Evolutionary conservation across 2,113 vertebrate genomes (phyloP).

Genomic region (Pangasianodon hypophthalmus): DNA sequence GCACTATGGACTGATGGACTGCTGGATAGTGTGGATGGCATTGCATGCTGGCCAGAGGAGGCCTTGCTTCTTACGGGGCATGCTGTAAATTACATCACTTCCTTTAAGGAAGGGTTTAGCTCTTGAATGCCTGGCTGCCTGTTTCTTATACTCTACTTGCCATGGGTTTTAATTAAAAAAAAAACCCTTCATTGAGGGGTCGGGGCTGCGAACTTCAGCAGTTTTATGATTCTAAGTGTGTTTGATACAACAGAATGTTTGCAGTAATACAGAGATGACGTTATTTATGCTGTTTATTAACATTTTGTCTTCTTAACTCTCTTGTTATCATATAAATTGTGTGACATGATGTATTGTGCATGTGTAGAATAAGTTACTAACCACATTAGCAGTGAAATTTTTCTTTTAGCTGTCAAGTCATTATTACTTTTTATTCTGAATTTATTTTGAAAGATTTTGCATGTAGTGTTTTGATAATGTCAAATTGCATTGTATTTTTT

Average conservation of each 20-base stretch:
- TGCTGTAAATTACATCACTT: slow-evolving; percentile 70
- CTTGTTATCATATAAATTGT: slow-evolving; percentile 14
- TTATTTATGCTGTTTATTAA: slow-evolving; percentile 27
- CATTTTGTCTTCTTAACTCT: slow-evolving; percentile 13
- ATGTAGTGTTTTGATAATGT: slow-evolving; percentile 11
- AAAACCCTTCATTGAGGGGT: slow-evolving; percentile 26
- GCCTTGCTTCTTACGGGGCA: slow-evolving; percentile 69
- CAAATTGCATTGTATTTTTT: not conserved
- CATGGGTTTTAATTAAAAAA: slow-evolving; percentile 46
- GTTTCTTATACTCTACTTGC: slow-evolving; percentile 63
- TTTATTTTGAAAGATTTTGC: slow-evolving; percentile 9
- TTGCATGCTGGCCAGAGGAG: slow-evolving; percentile 73
- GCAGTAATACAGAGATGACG: slow-evolving; percentile 25
- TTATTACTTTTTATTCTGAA: not conserved
- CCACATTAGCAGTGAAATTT: slow-evolving; percentile 12
- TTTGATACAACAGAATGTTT: slow-evolving; percentile 22
- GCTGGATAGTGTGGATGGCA: slow-evolving; percentile 65
- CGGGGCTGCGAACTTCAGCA: not conserved
- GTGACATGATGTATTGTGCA: slow-evolving; percentile 39
- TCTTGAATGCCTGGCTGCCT: slow-evolving; percentile 72
- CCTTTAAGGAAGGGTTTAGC: slow-evolving; percentile 52
- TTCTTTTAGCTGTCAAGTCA: slow-evolving; percentile 17
- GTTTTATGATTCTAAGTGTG: slow-evolving; percentile 10
- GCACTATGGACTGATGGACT: slow-evolving; percentile 64
- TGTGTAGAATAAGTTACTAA: slow-evolving; percentile 40